Base-by-base conservation (phyloP, 2,797 vertebrate genomes). In the Rachycentron canadum region DNA sequence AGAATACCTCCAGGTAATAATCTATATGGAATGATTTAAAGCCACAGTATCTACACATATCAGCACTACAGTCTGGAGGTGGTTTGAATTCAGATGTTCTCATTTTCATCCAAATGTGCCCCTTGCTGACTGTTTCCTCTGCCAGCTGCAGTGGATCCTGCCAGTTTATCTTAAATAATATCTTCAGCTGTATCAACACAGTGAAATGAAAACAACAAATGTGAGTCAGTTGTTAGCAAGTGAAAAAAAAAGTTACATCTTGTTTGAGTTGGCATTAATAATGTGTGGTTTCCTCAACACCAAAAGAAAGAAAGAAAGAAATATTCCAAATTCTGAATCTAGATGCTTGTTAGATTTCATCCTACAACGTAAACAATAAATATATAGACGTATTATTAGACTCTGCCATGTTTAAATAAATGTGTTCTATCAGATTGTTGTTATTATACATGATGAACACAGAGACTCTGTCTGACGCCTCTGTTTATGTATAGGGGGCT, bases 21-120 rank as follows among this genome's bases (percentile, higher is more conserved):
- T 68, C 25, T 16, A 40, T 34, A 52, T 70, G 70, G 63, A 83
- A 69, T 84, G 53, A 83, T 67, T 77, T 81, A 79, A n/a, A 79
- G 56, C 36, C 23, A 40, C 47, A 32, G 36, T 58, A n/a, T 76
- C 25, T 52, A 71, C 55, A 64, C 62, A 73, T 26, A 53, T 49
- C 55, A 64, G 41, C 32, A 47, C 40, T 17, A 4, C 49, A 69
- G 41, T 38, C 17, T 60, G 25, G 21, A 14, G 40, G 52, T 23
- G 57, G 49, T 56, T 45, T 69, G 78, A 86, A 82, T 81, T 78
- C 36, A 69, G 76, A 83, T 66, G 61, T 36, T 58, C 45, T 73
- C 11, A 58, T 73, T 78, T 79, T 70, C 30, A 68, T 74, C 28
- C 12, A n/a, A 81, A 84, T 47, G 52, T 69, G 41, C 28, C 59